Base-by-base conservation (phyloP, 1,140 invertebrate species). In the Drosophila murphyi region DNA sequence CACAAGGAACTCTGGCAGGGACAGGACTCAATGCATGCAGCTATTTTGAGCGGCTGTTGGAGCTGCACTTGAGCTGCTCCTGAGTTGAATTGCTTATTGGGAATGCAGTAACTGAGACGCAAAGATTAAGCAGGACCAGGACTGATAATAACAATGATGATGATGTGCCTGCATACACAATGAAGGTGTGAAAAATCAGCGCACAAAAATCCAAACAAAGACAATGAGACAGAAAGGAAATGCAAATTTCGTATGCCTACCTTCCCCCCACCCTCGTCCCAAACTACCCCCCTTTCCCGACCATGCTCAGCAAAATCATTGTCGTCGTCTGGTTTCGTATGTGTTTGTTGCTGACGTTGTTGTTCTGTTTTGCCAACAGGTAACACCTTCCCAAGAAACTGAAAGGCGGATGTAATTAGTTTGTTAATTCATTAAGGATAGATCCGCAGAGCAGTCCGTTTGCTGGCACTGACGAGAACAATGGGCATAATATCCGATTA, bases 161-260 rank as follows among this genome's bases (percentile, higher is more conserved):
- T 57, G 39, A 43, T 43, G 72, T 47, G 50, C 47, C 48, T 51
- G 55, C 54, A 63, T 20, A 50, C 28, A 56, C 51, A 41, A 64
- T 41, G 39, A 57, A 90, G 80, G 88, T 90, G 88, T 90, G 88
- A 90, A 91, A 90, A 90, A 90, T 90, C 87, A 90, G 61, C 63
- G 28, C 57, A 51, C 29, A 65, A 41, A 73, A 69, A 90, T 82
- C 80, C 88, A 91, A 89, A 90, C 86, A 89, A 81, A 50, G 57
- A 34, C 65, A 55, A 51, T 52, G 55, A 76, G 75, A 82, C 72
- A 76, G 76, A 70, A 50, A 59, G 85, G 85, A 88, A 89, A 88
- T 88, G 85, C 85, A 88, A 83, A 87, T 87, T 82, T 55, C 69
- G 56, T 70, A 51, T 31, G 2, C 48, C 29, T 12, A 8, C 7